Evolutionary conservation across 2,113 vertebrate species (phyloP).

Genomic region (Gnathochromis pfefferi): DNA sequence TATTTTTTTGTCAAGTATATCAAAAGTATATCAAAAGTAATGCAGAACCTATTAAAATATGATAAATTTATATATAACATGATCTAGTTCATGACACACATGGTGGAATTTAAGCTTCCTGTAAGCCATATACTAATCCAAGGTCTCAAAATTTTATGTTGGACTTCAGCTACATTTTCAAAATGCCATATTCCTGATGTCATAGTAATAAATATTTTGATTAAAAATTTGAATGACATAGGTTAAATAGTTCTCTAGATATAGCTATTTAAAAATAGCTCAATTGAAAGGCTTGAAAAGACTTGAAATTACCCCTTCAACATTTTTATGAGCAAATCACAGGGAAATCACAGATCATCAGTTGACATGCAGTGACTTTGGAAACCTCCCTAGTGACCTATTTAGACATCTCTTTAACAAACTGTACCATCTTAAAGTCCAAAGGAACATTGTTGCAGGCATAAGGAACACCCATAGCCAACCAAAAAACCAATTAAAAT

Average conservation of each 20-base stretch:
- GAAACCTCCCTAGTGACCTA: neutral
- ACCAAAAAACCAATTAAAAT: neutral
- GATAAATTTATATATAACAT: neutral
- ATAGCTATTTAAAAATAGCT: neutral
- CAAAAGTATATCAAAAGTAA: neutral
- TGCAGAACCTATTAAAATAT: neutral
- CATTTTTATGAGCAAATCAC: neutral
- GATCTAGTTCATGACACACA: neutral
- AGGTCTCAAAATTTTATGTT: neutral
- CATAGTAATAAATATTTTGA: neutral
- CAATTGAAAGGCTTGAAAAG: neutral
- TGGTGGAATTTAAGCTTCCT: neutral
- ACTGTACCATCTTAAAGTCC: neutral
- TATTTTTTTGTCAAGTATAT: neutral
- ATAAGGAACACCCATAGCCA: neutral
- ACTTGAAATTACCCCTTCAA: neutral
- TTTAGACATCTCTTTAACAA: neutral
- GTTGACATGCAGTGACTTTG: neutral
- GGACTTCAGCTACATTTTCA: neutral
- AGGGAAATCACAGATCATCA: neutral
- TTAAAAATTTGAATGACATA: neutral
- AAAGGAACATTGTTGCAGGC: neutral
- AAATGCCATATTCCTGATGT: neutral
- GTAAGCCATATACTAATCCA: neutral
- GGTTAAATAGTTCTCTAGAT: neutral